Evolutionary conservation across 2,113 vertebrate species (phyloP), one percentile per base, ranked within the genome.

Genomic region (Paedocypris sp.): DNA sequence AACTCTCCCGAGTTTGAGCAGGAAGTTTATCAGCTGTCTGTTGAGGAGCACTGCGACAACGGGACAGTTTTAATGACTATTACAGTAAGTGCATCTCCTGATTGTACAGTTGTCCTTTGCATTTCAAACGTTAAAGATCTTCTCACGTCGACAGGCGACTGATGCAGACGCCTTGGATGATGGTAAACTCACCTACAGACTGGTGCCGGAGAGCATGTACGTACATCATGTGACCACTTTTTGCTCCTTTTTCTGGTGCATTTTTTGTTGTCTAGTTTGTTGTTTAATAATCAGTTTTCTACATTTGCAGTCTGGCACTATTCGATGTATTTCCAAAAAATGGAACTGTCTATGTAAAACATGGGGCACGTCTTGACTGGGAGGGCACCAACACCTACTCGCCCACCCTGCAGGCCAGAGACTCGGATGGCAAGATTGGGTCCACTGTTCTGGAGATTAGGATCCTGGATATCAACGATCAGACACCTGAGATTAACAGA

Each of bases 171-270:
- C 80, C 0, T 87, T 89, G 5, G 70, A 82, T 45, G 26, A 76
- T 64, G 86, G 77, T 41, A 74, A 23, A 0, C 76, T 98, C 69
- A 89, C 82, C 32, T 97, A 97, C 72, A 77, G 31, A 28, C 83
- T 98, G 65, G 78, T 91, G 36, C 87, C 89, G 0, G 82, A 86
- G 1, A 88, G 52, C 66, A 89, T 93, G 94, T 97, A 87, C 0
- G 86, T 84, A 8, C 13, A 5, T 22, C 2, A 23, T 4, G 12
- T 54, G 19, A 9, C 1, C 1, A 23, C 25, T 12, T 25, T 1
- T 16, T 18, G 16, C 1, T 6, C 2, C 2, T 20, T 62, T 22
- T 18, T 19, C n/a, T 18, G 1, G 16, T 13, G 23, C 29, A 3
- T n/a, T 13, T 15, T 16, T 43, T 23, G 12, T 1, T 4, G 28